Evolutionary conservation across 2,797 vertebrate species (phyloP).

Genomic region (Simalia tracyae): DNA sequence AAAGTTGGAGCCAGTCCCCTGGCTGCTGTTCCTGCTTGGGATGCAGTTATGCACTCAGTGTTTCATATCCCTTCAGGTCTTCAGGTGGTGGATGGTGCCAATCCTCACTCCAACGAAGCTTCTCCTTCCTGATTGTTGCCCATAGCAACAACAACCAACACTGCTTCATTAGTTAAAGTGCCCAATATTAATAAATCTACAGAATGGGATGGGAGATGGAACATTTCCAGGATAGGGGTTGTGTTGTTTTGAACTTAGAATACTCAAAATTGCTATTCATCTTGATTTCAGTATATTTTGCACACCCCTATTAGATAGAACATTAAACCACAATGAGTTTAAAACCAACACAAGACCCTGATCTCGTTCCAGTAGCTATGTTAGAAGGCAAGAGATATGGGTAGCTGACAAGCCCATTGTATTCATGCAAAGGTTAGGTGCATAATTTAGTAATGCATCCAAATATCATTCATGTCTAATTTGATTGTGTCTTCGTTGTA

Average conservation of each 20-base stretch:
- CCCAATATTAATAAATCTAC: not conserved
- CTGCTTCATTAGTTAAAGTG: not conserved
- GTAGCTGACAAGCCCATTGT: not conserved
- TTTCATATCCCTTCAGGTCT: not conserved
- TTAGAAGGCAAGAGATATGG: not conserved
- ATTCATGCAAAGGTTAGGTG: not conserved
- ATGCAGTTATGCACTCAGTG: not conserved
- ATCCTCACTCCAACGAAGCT: not conserved
- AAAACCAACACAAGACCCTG: not conserved
- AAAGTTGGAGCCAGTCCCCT: not conserved
- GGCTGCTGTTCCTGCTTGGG: not conserved
- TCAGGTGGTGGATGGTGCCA: not conserved
- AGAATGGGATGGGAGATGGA: not conserved
- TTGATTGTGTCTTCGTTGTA: constrained; percentile 33
- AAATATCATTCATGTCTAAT: not conserved
- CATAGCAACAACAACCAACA: not conserved
- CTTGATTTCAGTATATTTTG: not conserved
- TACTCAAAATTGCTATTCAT: not conserved
- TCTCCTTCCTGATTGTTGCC: not conserved
- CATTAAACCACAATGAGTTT: not conserved
- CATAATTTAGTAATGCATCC: not conserved
- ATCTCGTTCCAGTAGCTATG: not conserved
- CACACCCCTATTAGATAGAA: not conserved
- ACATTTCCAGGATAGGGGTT: not conserved
- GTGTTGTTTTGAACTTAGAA: not conserved